Conservation (phyloP, 2,113 vertebrate genomes). For the Eclectus roratus region DNA sequence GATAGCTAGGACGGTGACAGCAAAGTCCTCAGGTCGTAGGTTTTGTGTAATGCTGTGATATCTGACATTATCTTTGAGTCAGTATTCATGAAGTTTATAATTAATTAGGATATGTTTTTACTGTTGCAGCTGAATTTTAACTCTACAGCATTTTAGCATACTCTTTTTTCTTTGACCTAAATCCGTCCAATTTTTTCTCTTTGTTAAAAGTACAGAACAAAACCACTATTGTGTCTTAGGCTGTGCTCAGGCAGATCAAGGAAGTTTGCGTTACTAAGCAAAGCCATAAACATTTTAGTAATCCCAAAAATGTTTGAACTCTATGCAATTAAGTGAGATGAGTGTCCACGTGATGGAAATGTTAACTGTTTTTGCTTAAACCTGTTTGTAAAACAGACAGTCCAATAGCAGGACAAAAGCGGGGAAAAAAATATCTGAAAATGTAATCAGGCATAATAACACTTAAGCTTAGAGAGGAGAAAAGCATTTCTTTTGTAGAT, state of each 20-base stretch:
- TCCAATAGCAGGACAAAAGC: background rate
- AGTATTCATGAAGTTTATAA: constrained; percentile 40
- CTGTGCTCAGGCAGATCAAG: constrained; percentile 33
- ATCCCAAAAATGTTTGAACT: constrained; percentile 7
- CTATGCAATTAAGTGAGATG: background rate
- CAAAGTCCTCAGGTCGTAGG: too few species aligned
- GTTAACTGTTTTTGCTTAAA: background rate
- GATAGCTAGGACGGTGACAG: too few species aligned
- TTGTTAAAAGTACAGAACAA: constrained; percentile 37
- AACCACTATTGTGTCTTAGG: background rate
- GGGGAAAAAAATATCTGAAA: background rate
- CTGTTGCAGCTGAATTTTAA: constrained; percentile 51
- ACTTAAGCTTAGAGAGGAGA: background rate
- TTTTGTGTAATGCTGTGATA: background rate
- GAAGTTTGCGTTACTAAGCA: constrained; percentile 42
- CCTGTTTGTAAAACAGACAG: background rate
- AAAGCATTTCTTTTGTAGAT: constrained; percentile 26
- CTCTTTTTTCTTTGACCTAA: constrained; percentile 64
- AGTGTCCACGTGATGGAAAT: background rate
- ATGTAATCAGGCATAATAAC: constrained; percentile 7
- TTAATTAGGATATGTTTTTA: constrained; percentile 45
- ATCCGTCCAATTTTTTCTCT: constrained; percentile 61
- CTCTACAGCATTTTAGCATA: background rate
- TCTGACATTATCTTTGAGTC: constrained; percentile 5
- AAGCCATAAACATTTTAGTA: constrained; percentile 34